These are phyloP conservation scores for Lutjanus erythropterus DNA, from an alignment of 2,113 vertebrate genomes.

Conservation along the genomic window DNA sequence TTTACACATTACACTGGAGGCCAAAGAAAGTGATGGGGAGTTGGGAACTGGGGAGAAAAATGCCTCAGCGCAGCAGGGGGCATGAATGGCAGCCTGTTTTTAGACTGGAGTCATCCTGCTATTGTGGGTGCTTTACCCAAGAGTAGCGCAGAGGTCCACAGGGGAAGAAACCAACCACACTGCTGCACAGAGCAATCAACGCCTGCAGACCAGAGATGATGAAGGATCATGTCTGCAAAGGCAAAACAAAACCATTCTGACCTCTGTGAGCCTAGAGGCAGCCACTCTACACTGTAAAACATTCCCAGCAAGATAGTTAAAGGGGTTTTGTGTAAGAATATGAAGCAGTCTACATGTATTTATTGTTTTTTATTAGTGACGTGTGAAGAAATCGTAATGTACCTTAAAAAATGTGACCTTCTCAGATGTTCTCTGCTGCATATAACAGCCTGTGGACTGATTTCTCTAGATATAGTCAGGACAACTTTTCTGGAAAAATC, in stretches of 20 bases:
- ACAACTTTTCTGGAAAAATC: too few relatives aligned
- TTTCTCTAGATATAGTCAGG: too few relatives aligned
- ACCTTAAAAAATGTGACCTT: too few relatives aligned
- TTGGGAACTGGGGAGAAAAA: constrained; percentile 30
- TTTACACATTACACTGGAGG: constrained; percentile 61
- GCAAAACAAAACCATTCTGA: background rate
- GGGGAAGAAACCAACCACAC: constrained; percentile 11
- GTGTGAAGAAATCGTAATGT: too few relatives aligned
- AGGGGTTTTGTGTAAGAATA: too few relatives aligned
- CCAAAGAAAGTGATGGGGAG: constrained; percentile 66
- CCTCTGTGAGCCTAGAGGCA: constrained; percentile 20
- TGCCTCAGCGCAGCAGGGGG: constrained; percentile 25
- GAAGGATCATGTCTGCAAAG: constrained; percentile 48
- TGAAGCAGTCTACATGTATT: too few relatives aligned
- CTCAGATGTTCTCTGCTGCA: too few relatives aligned
- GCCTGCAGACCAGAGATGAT: constrained; percentile 30
- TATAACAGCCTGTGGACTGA: too few relatives aligned
- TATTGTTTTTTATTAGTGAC: too few relatives aligned
- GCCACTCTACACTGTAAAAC: constrained; percentile 17
- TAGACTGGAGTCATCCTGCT: constrained; percentile 69
- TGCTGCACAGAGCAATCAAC: constrained; percentile 37
- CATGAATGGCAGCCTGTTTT: constrained; percentile 47
- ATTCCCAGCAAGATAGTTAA: background rate
- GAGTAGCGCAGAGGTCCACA: constrained; percentile 16
- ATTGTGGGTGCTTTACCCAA: constrained; percentile 60